Percentiles rank a stretch among this genome's conserved stretches.
Conservation (phyloP, 2,888 invertebrate genomes). For the Yponomeuta evonymella region DNA sequence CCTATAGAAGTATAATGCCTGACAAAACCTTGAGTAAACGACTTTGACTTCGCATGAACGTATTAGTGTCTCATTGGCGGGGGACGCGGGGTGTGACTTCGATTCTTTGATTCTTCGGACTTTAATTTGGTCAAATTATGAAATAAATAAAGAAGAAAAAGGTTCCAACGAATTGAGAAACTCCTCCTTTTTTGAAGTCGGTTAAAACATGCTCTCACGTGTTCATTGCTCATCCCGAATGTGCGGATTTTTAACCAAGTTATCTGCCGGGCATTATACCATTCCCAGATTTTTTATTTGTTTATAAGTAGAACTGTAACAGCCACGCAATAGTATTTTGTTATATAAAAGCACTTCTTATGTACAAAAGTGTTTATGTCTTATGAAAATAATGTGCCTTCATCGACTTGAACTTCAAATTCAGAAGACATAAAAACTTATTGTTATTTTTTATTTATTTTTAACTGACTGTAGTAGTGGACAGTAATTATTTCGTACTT, state of each 20-base stretch:
- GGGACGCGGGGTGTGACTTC: too few relatives aligned
- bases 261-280: neutral
- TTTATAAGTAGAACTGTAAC: neutral
- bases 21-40: too few relatives aligned
- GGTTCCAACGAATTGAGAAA: too few relatives aligned
- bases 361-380: conserved; percentile 16
- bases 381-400: neutral
- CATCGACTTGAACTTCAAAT: conserved; percentile 7
- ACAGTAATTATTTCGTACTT: neutral
- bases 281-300: neutral
- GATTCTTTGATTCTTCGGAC: too few relatives aligned
- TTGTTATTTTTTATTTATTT: conserved; percentile 23
- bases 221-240: neutral
- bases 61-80: too few relatives aligned
- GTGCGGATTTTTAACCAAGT: neutral
- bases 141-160: too few relatives aligned
- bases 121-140: too few relatives aligned
- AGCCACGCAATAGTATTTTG: neutral
- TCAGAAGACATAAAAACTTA: conserved; percentile 16
- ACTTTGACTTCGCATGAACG: too few relatives aligned
- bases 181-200: too few relatives aligned
- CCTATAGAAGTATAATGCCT: too few relatives aligned
- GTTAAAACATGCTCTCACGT: too few relatives aligned
- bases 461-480: conserved; percentile 19
- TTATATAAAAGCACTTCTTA: neutral